Conservation (phyloP, 2,888 invertebrate species). For the Tanypteryx hageni region DNA sequence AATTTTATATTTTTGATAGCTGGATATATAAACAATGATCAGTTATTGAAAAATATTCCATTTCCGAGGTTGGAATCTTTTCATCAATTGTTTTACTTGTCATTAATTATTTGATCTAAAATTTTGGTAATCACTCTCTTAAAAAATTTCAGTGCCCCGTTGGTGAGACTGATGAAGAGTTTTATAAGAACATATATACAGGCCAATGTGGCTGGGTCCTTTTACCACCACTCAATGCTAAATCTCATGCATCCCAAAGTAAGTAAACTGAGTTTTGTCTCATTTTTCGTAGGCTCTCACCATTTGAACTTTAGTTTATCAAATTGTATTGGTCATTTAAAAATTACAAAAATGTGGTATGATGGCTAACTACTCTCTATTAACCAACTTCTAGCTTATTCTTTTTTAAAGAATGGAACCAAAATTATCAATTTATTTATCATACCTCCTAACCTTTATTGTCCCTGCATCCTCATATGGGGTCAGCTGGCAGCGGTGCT, state of each 20-base stretch:
- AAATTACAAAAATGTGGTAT: not conserved
- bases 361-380: not conserved
- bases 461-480: not conserved
- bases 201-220: slow-evolving; percentile 78
- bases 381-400: not conserved
- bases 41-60: too few relatives aligned
- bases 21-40: too few relatives aligned
- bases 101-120: too few relatives aligned
- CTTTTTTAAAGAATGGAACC: too few relatives aligned
- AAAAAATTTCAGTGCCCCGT: slow-evolving; percentile 75
- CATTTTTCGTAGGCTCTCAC: not conserved
- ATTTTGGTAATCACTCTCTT: not conserved
- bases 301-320: not conserved
- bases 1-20: too few relatives aligned
- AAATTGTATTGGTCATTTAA: not conserved
- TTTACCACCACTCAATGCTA: slow-evolving; percentile 24
- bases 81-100: too few relatives aligned
- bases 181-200: slow-evolving; percentile 87
- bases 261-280: slow-evolving; percentile 32
- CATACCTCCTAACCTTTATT: not conserved
- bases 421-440: too few relatives aligned
- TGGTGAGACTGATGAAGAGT: slow-evolving; percentile 81
- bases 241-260: slow-evolving; percentile 57
- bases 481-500: too few relatives aligned
- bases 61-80: too few relatives aligned